phyloP scores from a whole-genome alignment of 2,797 vertebrate genomes.

The Halcyon badia region DNA sequence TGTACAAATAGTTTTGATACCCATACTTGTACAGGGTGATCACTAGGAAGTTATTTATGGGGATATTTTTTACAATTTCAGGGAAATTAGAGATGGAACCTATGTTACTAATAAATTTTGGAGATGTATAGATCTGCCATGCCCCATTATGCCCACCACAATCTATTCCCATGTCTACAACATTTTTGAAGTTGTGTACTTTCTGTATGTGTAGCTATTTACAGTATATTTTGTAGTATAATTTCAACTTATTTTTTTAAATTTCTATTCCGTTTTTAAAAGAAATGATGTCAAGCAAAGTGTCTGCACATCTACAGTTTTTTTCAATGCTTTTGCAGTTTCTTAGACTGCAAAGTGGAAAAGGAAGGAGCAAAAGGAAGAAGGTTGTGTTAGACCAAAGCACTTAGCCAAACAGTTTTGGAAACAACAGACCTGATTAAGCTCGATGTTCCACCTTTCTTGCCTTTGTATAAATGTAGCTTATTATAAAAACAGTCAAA shows the following conservation, averaged over 20 bases:
- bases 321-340: not conserved
- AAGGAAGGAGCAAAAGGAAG: not conserved
- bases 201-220: not conserved
- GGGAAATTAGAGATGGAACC: not conserved
- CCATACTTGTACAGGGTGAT: rapidly evolving
- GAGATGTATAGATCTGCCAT: not conserved
- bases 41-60: not conserved
- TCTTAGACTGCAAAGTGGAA: not conserved
- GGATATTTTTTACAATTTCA: not conserved
- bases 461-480: not conserved
- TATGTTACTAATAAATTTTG: not conserved
- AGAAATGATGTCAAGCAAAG: not conserved
- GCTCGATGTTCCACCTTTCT: not conserved
- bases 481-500: not conserved
- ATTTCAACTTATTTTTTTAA: not conserved
- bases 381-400: not conserved
- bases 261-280: not conserved
- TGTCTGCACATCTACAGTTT: not conserved
- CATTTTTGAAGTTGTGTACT: not conserved
- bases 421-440: not conserved
- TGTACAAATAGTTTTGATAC: not conserved
- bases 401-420: not conserved
- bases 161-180: not conserved
- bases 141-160: not conserved
- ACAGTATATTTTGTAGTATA: not conserved